Evolutionary conservation across 2,113 vertebrate genomes (phyloP).

Genomic region (Panthera tigris): DNA sequence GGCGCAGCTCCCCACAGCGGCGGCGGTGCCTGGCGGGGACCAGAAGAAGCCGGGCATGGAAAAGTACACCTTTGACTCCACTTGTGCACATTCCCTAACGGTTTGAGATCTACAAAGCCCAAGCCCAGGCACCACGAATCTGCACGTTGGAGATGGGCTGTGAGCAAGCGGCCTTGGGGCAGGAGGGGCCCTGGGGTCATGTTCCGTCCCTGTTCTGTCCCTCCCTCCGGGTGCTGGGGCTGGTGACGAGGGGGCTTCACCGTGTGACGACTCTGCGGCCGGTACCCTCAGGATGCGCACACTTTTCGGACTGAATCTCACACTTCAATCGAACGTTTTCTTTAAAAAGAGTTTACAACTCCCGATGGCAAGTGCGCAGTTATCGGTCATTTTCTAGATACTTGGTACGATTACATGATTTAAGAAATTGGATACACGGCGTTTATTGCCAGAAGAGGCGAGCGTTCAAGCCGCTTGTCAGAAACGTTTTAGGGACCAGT

Average conservation of each 20-base stretch:
- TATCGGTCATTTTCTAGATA: background rate
- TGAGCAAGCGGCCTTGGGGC: rapidly evolving
- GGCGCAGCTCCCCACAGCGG: background rate
- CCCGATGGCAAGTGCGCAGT: background rate
- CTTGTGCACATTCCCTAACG: background rate
- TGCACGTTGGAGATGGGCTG: rapidly evolving
- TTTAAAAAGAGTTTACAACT: background rate
- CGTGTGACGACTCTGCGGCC: background rate
- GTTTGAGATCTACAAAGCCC: rapidly evolving
- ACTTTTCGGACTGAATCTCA: background rate
- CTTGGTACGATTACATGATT: background rate
- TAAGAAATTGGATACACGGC: background rate
- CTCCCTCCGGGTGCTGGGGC: background rate
- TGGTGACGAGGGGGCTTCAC: rapidly evolving
- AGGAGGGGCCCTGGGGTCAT: rapidly evolving
- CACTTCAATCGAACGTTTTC: background rate
- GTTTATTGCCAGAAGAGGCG: rapidly evolving
- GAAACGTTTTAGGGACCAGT: rapidly evolving
- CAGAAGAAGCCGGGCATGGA: rapidly evolving
- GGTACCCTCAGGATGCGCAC: rapidly evolving
- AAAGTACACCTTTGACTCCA: no score
- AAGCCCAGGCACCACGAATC: no score
- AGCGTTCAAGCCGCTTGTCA: rapidly evolving
- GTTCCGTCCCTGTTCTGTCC: no score
- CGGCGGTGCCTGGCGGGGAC: rapidly evolving